Conservation (phyloP, 2,797 vertebrate genomes). For the Sciurus carolinensis region DNA sequence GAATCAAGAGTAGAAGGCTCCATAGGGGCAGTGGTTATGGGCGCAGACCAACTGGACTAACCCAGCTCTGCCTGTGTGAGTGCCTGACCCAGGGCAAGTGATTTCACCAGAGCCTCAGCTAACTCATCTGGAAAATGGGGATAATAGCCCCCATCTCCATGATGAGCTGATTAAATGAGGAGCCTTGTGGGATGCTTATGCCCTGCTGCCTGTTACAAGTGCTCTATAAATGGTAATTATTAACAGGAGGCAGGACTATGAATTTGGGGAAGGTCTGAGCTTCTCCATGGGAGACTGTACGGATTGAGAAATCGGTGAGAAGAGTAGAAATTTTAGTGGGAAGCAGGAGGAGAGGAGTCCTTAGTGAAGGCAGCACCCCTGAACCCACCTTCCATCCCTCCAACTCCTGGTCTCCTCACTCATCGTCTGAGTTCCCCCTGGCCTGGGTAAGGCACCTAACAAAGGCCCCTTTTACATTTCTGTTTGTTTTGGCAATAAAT, state of each 20-base stretch:
- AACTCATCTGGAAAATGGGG: background rate
- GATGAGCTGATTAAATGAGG: background rate
- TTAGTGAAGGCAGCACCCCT: background rate
- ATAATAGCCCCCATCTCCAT: background rate
- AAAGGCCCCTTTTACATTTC: conserved; percentile 78
- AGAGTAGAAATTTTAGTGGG: background rate
- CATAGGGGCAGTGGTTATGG: background rate
- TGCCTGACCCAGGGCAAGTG: background rate
- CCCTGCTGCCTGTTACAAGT: background rate
- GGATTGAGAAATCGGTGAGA: background rate
- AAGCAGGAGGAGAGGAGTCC: background rate
- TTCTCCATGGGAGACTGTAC: background rate
- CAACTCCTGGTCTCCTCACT: background rate
- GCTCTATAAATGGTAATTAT: background rate
- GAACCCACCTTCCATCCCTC: background rate
- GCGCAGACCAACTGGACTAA: background rate
- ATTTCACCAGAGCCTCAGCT: background rate
- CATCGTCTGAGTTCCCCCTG: background rate
- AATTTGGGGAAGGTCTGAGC: background rate
- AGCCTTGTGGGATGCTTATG: background rate
- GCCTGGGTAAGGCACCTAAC: conserved; percentile 70
- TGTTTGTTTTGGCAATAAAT: conserved; percentile 79
- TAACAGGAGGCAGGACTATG: background rate
- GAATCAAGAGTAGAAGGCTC: background rate
- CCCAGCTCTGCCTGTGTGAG: background rate